Base-by-base conservation (phyloP, 2,888 invertebrate genomes). In the Habrosyne pyritoides region DNA sequence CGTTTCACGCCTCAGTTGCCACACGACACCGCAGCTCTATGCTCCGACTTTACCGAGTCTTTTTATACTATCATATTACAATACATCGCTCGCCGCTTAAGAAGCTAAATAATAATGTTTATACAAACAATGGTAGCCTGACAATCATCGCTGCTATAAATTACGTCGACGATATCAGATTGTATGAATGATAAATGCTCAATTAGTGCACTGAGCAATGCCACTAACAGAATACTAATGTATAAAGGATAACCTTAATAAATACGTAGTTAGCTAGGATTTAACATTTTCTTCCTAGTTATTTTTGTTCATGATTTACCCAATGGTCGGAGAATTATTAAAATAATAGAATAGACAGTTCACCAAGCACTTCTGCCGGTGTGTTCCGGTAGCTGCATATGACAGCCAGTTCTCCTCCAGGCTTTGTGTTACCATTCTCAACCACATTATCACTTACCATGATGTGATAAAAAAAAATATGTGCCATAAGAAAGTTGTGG, bases 1-100 rank as follows among this genome's bases (percentile, higher is more conserved):
- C 67, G 79, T 77, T 85, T 84, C 77, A 82, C 79, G 83, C 75
- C 60, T 75, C 71, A 77, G 75, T 87, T 86, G 71, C 79, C 61
- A 71, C 80, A 80, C 64, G 73, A 64, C 60, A 55, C 55, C 56
- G 65, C 63, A 42, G 42, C 42, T 42, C n/a, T 61, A 53, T 64
- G 59, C 57, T 55, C 53, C 61, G 46, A 42, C 59, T 71, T 62
- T 65, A 66, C 60, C 55, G 53, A 63, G 64, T 26, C 59, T 66
- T 67, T 66, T 67, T 57, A 53, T 54, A 56, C 48, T 67, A 68
- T 67, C 69, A 48, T 48, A 53, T 73, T 65, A 62, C 66, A 59
- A 60, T 59, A 55, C 58, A 54, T 64, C 18, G 14, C 18, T 50
- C 30, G 50, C 28, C 28, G 28, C 28, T 50, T 50, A 50, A 50